Conservation (phyloP, 64 coral and sea anemone genomes). For the Stichodactyla helianthus region DNA sequence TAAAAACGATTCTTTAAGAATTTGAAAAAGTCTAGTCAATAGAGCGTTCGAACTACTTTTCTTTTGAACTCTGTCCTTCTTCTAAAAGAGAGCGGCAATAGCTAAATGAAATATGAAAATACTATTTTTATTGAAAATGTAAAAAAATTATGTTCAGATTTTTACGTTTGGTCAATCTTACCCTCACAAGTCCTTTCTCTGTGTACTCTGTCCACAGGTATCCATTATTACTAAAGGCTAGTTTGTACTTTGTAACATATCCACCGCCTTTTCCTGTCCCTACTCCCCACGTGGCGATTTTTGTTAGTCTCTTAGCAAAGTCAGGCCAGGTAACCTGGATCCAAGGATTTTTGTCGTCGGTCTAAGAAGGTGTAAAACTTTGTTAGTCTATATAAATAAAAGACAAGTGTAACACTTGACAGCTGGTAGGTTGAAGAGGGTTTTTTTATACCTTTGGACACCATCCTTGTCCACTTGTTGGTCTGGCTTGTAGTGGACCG, state of each 20-base stretch:
- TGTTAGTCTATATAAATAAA: not conserved
- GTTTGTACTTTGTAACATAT: constrained; percentile 29
- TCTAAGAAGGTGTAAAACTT: not conserved
- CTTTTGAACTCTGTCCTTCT: too few relatives aligned
- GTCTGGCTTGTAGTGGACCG: not conserved
- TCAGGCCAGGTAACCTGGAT: constrained; percentile 27
- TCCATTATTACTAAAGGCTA: constrained; percentile 3
- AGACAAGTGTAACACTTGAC: not conserved
- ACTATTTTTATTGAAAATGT: too few relatives aligned
- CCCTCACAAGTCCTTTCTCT: constrained; percentile 35
- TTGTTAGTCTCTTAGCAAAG: constrained; percentile 29
- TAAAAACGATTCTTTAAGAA: too few relatives aligned
- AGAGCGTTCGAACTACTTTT: too few relatives aligned
- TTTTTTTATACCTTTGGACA: constrained; percentile 24
- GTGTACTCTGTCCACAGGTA: constrained; percentile 25
- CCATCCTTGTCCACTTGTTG: constrained; percentile 19
- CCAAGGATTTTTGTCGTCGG: constrained; percentile 31
- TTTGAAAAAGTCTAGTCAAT: not conserved
- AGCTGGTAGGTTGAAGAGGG: not conserved
- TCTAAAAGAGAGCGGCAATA: too few relatives aligned
- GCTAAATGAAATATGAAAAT: too few relatives aligned
- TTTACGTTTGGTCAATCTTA: not conserved
- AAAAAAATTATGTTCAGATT: not conserved
- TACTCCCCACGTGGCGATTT: constrained; percentile 47
- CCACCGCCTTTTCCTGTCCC: constrained; percentile 8